Conservation (phyloP, 35 echinoderm and acorn worm genomes). For the Amphiura filiformis region DNA sequence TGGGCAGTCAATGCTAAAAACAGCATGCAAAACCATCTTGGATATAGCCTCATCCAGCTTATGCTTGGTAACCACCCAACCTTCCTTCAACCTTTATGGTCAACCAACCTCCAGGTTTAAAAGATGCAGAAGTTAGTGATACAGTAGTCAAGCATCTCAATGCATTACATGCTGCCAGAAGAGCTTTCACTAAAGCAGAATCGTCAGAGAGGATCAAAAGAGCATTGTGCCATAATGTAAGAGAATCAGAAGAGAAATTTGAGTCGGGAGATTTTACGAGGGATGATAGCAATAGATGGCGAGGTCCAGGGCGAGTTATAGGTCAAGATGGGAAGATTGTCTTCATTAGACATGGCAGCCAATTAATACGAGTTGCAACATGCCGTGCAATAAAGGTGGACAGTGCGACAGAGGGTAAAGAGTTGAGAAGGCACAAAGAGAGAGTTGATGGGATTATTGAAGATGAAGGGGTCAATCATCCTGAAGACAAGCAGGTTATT, state of each 20-base stretch:
- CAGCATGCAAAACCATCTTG: background rate
- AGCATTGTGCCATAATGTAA: slow-evolving; percentile 7
- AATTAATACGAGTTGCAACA: slow-evolving; percentile 23
- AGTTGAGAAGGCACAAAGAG: background rate
- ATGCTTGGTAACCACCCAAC: background rate
- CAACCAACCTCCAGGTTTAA: background rate
- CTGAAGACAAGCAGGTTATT: background rate
- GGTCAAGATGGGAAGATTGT: slow-evolving; percentile 46
- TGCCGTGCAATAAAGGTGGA: background rate
- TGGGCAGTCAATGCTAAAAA: slow-evolving; percentile 37
- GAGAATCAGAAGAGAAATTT: background rate
- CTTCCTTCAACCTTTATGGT: background rate
- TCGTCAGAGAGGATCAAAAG: slow-evolving; percentile 6
- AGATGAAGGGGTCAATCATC: background rate
- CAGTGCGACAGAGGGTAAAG: background rate
- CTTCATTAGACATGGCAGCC: slow-evolving; percentile 33
- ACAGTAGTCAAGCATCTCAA: slow-evolving; percentile 16
- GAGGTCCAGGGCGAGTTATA: slow-evolving; percentile 36
- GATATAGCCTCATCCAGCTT: slow-evolving; percentile 12
- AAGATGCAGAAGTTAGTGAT: slow-evolving; percentile 12
- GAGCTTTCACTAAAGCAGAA: slow-evolving; percentile 8
- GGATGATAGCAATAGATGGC: slow-evolving; percentile 41
- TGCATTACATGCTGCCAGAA: slow-evolving; percentile 13
- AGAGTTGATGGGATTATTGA: slow-evolving; percentile 5
- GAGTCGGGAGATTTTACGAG: slow-evolving; percentile 16